These are phyloP conservation scores for Camponotus floridanus DNA, from an alignment of 1,140 invertebrate species.

Conservation along the genomic window DNA sequence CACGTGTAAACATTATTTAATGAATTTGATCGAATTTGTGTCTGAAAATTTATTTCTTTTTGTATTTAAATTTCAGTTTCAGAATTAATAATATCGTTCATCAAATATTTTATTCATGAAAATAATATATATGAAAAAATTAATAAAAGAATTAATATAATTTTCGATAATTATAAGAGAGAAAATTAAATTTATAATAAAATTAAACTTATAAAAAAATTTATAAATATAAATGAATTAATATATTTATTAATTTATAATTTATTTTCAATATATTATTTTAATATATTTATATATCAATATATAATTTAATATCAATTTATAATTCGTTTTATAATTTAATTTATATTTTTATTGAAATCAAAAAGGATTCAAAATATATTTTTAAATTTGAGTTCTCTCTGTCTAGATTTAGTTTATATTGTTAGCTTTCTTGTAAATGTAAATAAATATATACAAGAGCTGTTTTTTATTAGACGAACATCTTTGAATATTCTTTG, in stretches of 20 bases:
- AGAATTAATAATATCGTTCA: background rate
- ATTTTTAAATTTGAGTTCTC: background rate
- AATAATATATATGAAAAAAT: background rate
- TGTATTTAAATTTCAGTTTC: background rate
- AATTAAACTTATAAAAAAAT: too few species aligned
- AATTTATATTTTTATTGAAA: background rate
- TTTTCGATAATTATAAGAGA: too few species aligned
- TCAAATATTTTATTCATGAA: background rate
- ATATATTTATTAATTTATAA: background rate
- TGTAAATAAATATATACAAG: too few species aligned
- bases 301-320: background rate
- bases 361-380: background rate
- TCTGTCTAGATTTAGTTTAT: background rate
- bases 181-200: too few species aligned
- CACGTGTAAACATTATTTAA: constrained; percentile 10
- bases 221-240: too few species aligned
- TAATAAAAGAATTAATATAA: too few species aligned
- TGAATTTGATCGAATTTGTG: background rate
- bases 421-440: background rate
- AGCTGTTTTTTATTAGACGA: background rate
- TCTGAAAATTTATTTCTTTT: background rate
- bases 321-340: background rate
- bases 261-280: background rate
- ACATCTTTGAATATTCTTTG: background rate
- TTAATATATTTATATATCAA: too few species aligned